Conservation (phyloP, 2,888 invertebrate genomes). For the Cephus rjabovi region DNA sequence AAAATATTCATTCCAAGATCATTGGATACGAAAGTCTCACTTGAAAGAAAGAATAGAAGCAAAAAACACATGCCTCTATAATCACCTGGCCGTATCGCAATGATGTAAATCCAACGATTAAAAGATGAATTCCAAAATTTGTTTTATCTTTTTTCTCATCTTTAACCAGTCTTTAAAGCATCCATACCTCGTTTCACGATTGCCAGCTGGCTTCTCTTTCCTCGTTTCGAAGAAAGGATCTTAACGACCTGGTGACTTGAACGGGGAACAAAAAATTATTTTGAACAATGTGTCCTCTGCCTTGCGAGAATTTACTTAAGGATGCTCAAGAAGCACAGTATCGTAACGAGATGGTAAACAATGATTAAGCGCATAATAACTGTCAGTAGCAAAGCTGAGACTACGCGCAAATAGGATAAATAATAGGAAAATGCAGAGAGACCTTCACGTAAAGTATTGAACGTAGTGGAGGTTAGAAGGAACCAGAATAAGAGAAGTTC, state of each 20-base stretch:
- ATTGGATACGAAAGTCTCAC: not conserved
- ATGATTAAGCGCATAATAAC: slow-evolving; percentile 37
- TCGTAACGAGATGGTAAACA: slow-evolving; percentile 29
- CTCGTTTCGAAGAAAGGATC: not conserved
- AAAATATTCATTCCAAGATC: not conserved
- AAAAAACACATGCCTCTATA: not conserved
- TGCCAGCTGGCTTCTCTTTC: not conserved
- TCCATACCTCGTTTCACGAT: not conserved
- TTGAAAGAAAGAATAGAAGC: not conserved
- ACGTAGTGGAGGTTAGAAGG: not conserved
- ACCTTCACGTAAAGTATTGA: not conserved
- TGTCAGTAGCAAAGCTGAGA: slow-evolving; percentile 16
- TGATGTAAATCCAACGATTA: not conserved
- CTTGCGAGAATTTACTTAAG: not conserved
- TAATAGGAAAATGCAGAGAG: not conserved
- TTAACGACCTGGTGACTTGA: not conserved
- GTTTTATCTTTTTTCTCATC: not conserved
- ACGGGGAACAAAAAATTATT: not conserved
- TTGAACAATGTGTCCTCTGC: not conserved
- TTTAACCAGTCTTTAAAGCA: not conserved
- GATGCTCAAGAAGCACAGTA: not conserved
- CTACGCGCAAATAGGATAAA: not conserved
- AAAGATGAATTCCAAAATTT: not conserved
- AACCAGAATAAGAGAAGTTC: not conserved
- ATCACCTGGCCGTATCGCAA: not conserved